A percentile compares a stretch with the other conserved stretches of the same genome.
phyloP scores from a whole-genome alignment of 2,888 invertebrate genomes.

The Caenorhabditis sp. region DNA sequence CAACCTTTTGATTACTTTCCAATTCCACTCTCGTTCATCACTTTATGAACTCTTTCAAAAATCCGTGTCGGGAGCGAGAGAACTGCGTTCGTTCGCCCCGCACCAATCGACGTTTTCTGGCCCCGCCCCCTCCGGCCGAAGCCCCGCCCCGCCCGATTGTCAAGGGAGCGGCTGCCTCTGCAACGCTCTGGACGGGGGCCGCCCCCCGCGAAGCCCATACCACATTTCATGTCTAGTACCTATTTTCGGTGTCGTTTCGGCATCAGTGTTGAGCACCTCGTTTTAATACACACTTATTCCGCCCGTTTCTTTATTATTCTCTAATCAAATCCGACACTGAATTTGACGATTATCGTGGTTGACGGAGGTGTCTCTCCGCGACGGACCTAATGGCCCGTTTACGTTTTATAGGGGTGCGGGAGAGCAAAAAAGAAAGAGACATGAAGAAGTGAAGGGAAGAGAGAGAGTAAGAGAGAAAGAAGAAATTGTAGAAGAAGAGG shows the following conservation, averaged over 20 bases:
- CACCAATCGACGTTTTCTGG: slow-evolving; percentile 10
- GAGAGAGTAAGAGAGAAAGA: background rate
- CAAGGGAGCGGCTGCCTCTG: slow-evolving; percentile 24
- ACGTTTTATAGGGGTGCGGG: slow-evolving; percentile 18
- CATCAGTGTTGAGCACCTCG: slow-evolving; percentile 22
- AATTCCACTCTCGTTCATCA: no score
- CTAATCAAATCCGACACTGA: slow-evolving; percentile 35
- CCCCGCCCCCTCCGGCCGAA: slow-evolving; percentile 6
- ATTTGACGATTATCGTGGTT: slow-evolving; percentile 39
- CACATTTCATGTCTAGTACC: slow-evolving; percentile 60
- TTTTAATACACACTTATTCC: slow-evolving; percentile 21
- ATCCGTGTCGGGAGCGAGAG: background rate
- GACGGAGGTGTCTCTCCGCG: background rate
- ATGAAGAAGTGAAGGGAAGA: background rate
- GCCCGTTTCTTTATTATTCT: slow-evolving; percentile 4
- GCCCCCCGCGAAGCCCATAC: slow-evolving; percentile 47
- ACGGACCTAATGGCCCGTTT: slow-evolving; percentile 29
- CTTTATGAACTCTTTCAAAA: no score
- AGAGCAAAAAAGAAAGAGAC: background rate
- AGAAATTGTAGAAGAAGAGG: background rate
- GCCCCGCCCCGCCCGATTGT: slow-evolving; percentile 30
- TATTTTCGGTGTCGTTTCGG: slow-evolving; percentile 48
- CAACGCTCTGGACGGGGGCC: slow-evolving; percentile 14
- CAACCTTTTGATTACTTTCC: no score
- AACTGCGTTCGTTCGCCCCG: background rate